Conservation (phyloP, 2,113 vertebrate species). For the Phaethon lepturus region DNA sequence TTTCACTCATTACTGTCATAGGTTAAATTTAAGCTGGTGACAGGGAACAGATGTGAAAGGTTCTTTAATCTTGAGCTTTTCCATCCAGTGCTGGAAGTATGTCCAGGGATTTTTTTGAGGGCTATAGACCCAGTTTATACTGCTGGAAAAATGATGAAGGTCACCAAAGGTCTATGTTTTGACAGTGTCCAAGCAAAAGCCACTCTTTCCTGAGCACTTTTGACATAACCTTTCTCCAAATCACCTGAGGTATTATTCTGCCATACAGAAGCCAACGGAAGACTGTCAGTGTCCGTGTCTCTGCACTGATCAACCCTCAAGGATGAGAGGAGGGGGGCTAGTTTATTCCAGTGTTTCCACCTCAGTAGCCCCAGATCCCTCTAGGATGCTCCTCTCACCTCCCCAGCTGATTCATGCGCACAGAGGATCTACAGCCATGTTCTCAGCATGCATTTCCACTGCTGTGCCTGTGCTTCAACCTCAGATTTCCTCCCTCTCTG, state of each 20-base stretch:
- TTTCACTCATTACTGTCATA: conserved; percentile 12
- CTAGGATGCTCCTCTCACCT: background rate
- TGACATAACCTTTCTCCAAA: background rate
- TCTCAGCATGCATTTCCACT: background rate
- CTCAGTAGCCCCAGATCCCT: background rate
- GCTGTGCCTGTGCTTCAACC: background rate
- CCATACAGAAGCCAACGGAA: background rate
- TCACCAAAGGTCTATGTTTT: background rate
- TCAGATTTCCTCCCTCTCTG: background rate
- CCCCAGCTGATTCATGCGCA: background rate
- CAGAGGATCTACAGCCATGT: background rate
- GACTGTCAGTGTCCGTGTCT: background rate
- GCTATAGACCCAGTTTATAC: background rate
- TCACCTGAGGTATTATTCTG: background rate
- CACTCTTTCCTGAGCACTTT: background rate
- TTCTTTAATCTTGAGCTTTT: conserved; percentile 22
- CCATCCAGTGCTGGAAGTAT: background rate
- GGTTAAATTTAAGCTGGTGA: conserved; percentile 19
- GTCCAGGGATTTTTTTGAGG: background rate
- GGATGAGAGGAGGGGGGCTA: background rate
- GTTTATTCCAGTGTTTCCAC: background rate
- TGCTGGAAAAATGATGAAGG: background rate
- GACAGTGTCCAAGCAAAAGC: background rate
- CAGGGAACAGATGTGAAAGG: conserved; percentile 9
- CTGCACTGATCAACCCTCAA: background rate